Evolutionary conservation across 2,888 invertebrate genomes (phyloP), one percentile per base, ranked within the genome.

Genomic region (Lithophane socia): DNA sequence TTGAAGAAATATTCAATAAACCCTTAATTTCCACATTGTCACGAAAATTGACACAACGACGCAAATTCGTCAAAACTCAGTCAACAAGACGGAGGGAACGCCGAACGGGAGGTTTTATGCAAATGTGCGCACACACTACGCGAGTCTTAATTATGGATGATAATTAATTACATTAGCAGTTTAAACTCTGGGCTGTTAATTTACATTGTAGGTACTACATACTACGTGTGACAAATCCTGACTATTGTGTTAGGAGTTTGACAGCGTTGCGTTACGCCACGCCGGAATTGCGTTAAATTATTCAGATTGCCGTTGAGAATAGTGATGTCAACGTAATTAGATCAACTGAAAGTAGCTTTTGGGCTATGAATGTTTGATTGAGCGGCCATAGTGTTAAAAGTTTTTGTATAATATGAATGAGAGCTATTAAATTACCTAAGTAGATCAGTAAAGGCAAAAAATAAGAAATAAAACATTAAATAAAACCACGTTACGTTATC

Each of bases 131-230:
- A 86, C 85, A 86, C 82, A 89, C 85, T 77, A 83, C 82, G 77
- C 80, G 87, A 90, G 86, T 91, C 89, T 87, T 86, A 91, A 91
- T 92, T 89, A 91, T 88, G 87, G 87, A 90, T 92, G 91, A 91
- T 91, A 92, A 92, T 92, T 91, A 91, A 89, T 88, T 89, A 89
- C 85, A 88, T 92, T 90, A 90, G 79, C 91, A 90, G 86, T 90
- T 89, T 89, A 88, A 88, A 89, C 90, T 90, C 85, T 63, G 76
- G 75, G 75, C 79, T 76, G 84, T 80, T 86, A 75, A 88, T 90
- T 92, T 89, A 83, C 87, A 87, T 88, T 75, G 73, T 73, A 68
- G 64, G 64, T 82, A 37, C 5, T 37, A 37, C 37, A 37, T 37
- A 37, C 37, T 37, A 79, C 79, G 82, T 73, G 83, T 77, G 75